Conservation (phyloP, 1,140 invertebrate genomes). For the Atta colombica region DNA sequence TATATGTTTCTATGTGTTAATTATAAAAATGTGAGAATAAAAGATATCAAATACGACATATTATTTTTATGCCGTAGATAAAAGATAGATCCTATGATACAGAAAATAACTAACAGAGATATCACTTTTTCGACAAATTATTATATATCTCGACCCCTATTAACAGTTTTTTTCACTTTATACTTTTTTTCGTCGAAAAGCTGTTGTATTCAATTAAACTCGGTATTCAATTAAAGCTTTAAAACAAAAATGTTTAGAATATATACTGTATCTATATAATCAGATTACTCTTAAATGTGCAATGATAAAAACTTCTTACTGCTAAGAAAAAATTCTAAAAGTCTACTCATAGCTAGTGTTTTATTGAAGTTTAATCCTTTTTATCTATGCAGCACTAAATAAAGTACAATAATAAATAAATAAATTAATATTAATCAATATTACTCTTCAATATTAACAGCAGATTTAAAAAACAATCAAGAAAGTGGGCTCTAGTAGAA, state of each 20-base stretch:
- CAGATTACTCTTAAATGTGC: neutral
- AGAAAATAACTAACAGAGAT: neutral
- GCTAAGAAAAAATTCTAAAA: neutral
- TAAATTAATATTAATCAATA: neutral
- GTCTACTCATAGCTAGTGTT: neutral
- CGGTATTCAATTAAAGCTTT: neutral
- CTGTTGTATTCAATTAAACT: neutral
- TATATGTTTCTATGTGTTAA: slow-evolving; percentile 59
- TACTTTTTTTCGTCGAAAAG: neutral
- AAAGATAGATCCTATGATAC: slow-evolving; percentile 21
- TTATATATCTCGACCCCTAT: neutral
- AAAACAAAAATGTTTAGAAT: neutral
- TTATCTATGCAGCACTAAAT: neutral
- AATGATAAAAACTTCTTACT: neutral
- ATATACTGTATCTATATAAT: too few species aligned
- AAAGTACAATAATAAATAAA: neutral
- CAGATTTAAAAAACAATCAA: neutral
- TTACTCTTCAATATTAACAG: slow-evolving; percentile 3
- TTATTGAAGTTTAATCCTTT: neutral
- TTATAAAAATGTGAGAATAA: slow-evolving; percentile 60
- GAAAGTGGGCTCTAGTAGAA: neutral
- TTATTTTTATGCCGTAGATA: slow-evolving; percentile 44
- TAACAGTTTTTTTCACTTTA: neutral
- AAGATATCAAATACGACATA: slow-evolving; percentile 41
- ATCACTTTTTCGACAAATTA: neutral